Conservation (phyloP, 2,797 vertebrate genomes). For the Crocidura indochinensis region DNA sequence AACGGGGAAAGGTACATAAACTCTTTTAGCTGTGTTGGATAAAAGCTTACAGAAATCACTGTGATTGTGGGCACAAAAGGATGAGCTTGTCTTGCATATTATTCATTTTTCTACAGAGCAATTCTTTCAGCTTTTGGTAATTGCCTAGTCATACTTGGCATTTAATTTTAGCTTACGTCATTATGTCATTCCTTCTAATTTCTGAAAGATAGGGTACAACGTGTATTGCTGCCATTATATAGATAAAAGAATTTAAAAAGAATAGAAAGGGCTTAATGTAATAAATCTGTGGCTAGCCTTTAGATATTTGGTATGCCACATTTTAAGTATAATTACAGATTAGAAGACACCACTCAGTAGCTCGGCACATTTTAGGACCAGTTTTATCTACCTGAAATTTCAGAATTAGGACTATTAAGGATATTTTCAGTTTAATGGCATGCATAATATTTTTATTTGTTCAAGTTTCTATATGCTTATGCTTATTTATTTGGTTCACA, state of each 20-base stretch:
- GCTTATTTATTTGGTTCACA: too few relatives aligned
- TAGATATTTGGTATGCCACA: constrained; percentile 55
- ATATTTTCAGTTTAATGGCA: neutral
- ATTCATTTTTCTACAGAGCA: constrained; percentile 61
- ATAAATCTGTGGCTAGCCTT: constrained; percentile 69
- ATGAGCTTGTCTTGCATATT: constrained; percentile 41
- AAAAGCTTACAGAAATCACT: neutral
- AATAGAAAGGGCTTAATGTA: constrained; percentile 64
- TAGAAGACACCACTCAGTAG: constrained; percentile 46
- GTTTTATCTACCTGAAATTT: constrained; percentile 65
- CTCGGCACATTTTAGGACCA: constrained; percentile 59
- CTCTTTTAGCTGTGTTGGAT: neutral
- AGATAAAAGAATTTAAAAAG: constrained; percentile 70
- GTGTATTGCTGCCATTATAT: constrained; percentile 66
- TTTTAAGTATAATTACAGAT: constrained; percentile 75
- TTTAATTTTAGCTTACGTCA: constrained; percentile 74
- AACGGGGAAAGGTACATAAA: constrained; percentile 32
- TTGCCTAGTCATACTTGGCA: constrained; percentile 44
- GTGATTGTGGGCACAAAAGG: constrained; percentile 20
- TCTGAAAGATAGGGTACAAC: constrained; percentile 57
- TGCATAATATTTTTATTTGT: neutral
- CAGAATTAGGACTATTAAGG: constrained; percentile 67
- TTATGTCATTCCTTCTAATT: constrained; percentile 64
- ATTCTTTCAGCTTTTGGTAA: constrained; percentile 61
- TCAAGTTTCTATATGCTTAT: too few relatives aligned